These are phyloP conservation scores for Brachycybe producta DNA, from an alignment of 2,888 invertebrate species.

Conservation along the genomic window DNA sequence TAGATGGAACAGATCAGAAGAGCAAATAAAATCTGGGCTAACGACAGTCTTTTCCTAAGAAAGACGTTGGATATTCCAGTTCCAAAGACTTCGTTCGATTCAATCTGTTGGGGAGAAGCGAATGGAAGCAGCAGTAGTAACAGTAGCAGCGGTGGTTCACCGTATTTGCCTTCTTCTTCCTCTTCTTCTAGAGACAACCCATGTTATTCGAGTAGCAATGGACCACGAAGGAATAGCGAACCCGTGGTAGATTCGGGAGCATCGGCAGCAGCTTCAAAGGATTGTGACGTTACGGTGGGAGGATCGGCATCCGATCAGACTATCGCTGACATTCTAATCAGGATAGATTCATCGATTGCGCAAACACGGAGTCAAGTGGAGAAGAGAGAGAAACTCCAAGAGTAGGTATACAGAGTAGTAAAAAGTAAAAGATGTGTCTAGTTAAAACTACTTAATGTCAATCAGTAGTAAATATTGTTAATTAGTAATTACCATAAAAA, in stretches of 20 bases:
- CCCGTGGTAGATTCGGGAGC: too few species aligned
- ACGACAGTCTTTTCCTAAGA: constrained; percentile 82
- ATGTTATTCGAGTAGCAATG: constrained; percentile 6
- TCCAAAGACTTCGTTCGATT: constrained; percentile 18
- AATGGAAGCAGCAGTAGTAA: background rate
- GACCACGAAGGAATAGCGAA: constrained; percentile 2
- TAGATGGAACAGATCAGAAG: constrained; percentile 88
- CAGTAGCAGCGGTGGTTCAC: background rate
- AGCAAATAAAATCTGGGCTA: constrained; percentile 78
- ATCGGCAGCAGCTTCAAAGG: too few species aligned
- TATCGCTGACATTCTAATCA: constrained; percentile 33
- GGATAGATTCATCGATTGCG: constrained; percentile 36
- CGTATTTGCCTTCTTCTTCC: background rate
- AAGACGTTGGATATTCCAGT: constrained; percentile 72
- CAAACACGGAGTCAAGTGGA: constrained; percentile 32
- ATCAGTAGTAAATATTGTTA: too few species aligned
- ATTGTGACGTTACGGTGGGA: too few species aligned
- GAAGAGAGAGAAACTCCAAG: constrained; percentile 29
- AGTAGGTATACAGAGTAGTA: constrained; percentile 26
- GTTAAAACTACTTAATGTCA: background rate
- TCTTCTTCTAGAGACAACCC: background rate
- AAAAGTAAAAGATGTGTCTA: constrained; percentile 6
- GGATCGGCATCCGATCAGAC: too few species aligned
- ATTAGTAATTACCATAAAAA: too few species aligned
- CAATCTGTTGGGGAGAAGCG: constrained; percentile 5